Percentiles rank a stretch among this genome's conserved stretches.
Evolutionary conservation across 2,113 vertebrate genomes (phyloP).

Genomic region (Gracilinanus agilis): DNA sequence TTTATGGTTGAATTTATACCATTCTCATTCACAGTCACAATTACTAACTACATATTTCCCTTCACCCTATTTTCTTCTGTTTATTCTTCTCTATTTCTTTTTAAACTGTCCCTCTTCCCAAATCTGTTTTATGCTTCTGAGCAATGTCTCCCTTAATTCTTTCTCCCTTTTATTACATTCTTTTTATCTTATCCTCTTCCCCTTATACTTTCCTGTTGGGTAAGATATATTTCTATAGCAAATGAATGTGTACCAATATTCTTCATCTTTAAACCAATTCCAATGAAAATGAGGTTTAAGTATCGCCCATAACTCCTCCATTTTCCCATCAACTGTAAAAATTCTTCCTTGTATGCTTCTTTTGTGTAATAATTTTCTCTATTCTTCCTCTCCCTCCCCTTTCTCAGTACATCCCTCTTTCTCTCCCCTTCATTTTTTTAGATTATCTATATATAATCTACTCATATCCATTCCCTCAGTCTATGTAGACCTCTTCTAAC

Average conservation of each 20-base stretch:
- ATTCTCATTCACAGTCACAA: not conserved
- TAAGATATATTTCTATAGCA: not conserved
- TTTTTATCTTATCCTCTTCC: not conserved
- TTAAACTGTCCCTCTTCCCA: not conserved
- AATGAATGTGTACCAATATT: not conserved
- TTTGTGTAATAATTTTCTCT: not conserved
- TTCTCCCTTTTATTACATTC: not conserved
- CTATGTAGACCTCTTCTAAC: not conserved
- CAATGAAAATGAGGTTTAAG: not conserved
- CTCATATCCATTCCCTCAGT: not conserved
- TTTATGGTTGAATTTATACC: not conserved
- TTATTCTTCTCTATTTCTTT: not conserved
- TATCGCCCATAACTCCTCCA: not conserved
- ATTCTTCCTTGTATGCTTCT: not conserved
- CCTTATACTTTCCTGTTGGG: not conserved
- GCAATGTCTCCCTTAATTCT: not conserved
- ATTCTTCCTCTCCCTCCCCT: not conserved
- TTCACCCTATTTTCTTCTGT: not conserved
- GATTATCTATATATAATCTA: not conserved
- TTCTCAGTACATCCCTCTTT: not conserved
- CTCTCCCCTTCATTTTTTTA: not conserved
- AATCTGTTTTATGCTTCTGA: not conserved
- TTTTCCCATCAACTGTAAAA: not conserved
- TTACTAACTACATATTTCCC: not conserved
- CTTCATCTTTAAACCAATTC: not conserved